These are phyloP conservation scores for Whitmania pigra DNA, from an alignment of 1,140 invertebrate species.

Conservation along the genomic window DNA sequence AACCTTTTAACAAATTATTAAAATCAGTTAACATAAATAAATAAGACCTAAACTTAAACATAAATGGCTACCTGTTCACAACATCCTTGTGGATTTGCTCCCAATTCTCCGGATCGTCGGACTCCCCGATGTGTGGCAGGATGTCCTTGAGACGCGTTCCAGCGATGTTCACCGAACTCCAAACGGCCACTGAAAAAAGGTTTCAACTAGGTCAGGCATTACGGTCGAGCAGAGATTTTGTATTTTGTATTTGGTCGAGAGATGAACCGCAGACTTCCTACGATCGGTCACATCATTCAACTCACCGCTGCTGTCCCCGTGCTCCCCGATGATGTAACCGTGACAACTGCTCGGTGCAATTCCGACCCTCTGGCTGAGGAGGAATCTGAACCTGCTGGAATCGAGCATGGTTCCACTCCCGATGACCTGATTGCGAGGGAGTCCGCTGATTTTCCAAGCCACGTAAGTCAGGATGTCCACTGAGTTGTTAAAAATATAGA, in stretches of 20 bases:
- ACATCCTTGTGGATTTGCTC: slow-evolving; percentile 64
- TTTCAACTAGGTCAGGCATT: no score
- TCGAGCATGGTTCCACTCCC: slow-evolving; percentile 82
- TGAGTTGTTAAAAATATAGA: not conserved
- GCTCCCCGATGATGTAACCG: slow-evolving; percentile 77
- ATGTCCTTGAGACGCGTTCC: slow-evolving; percentile 67
- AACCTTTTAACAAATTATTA: no score
- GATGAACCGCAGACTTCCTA: no score
- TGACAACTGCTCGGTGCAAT: slow-evolving; percentile 69
- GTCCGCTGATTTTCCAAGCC: slow-evolving; percentile 77
- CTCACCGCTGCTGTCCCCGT: slow-evolving; percentile 64
- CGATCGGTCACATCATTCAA: not conserved
- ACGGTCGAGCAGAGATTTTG: no score
- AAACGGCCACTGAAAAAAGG: slow-evolving; percentile 60
- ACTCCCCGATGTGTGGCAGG: slow-evolving; percentile 57
- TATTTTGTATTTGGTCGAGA: no score
- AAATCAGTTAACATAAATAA: no score
- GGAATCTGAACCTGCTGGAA: slow-evolving; percentile 73
- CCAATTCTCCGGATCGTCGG: slow-evolving; percentile 65
- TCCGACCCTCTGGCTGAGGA: slow-evolving; percentile 64
- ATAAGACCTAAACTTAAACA: no score
- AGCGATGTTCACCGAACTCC: slow-evolving; percentile 83
- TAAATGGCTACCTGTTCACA: slow-evolving; percentile 48
- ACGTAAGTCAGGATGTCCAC: slow-evolving; percentile 81
- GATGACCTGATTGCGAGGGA: slow-evolving; percentile 70